These are phyloP conservation scores for Cydia strobilella DNA, from an alignment of 1,140 invertebrate genomes.

Conservation along the genomic window DNA sequence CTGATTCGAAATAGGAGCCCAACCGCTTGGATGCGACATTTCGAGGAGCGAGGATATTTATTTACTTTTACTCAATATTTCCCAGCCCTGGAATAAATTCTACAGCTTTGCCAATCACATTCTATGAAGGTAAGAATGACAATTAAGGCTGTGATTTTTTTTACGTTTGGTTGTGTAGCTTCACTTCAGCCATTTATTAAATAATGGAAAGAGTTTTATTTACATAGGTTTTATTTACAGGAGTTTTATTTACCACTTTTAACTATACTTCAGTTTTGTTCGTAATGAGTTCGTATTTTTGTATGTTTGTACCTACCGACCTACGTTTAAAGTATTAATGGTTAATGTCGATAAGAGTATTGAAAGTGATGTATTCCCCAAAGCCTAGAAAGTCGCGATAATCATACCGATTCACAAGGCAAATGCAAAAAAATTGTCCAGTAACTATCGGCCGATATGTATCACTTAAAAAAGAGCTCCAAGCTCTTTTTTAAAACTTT, in stretches of 20 bases:
- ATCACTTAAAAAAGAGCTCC: too few species aligned
- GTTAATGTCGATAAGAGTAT: too few species aligned
- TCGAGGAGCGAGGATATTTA: slow-evolving; percentile 42
- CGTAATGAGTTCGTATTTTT: too few species aligned
- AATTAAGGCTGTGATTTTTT: not conserved
- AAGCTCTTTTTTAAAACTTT: too few species aligned
- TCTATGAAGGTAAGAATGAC: not conserved
- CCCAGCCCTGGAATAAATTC: slow-evolving; percentile 20
- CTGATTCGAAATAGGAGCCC: slow-evolving; percentile 29
- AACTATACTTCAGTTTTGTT: not conserved
- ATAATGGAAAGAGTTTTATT: not conserved
- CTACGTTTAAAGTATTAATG: too few species aligned
- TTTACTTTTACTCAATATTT: slow-evolving; percentile 28
- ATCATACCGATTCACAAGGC: too few species aligned
- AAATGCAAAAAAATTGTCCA: too few species aligned
- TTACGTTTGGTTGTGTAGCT: not conserved
- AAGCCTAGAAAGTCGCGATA: too few species aligned
- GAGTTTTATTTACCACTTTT: not conserved
- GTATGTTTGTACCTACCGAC: too few species aligned
- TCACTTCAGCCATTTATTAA: not conserved
- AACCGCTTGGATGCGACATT: slow-evolving; percentile 40
- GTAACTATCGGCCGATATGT: too few species aligned
- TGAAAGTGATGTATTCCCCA: too few species aligned
- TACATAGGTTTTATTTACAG: not conserved
- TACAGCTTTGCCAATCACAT: slow-evolving; percentile 1